phyloP scores from a whole-genome alignment of 2,113 vertebrate genomes.

The Aspiorhynchus laticeps region DNA sequence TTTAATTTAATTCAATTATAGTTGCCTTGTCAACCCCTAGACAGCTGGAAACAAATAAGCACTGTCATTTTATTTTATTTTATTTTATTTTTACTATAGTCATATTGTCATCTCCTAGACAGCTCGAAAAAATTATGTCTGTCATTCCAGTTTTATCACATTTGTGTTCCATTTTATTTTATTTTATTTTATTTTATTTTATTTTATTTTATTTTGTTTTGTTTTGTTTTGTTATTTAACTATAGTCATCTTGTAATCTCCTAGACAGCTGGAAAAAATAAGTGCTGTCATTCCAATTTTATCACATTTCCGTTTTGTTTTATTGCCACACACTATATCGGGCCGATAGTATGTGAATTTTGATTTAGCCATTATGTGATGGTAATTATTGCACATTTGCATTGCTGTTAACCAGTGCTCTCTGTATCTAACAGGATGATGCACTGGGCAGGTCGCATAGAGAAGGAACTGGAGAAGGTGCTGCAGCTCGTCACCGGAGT shows the following conservation, averaged over 20 bases:
- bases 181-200: neutral
- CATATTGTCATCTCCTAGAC: too few relatives aligned
- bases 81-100: neutral
- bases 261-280: too few relatives aligned
- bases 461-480: conserved; percentile 82
- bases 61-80: neutral
- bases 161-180: neutral
- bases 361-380: neutral
- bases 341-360: too few relatives aligned
- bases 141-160: too few relatives aligned
- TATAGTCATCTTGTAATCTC: too few relatives aligned
- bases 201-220: neutral
- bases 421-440: conserved; percentile 73
- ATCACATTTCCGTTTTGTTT: too few relatives aligned
- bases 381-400: neutral
- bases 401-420: neutral
- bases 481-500: conserved; percentile 80
- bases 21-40: too few relatives aligned
- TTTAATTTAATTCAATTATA: too few relatives aligned
- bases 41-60: too few relatives aligned
- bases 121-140: too few relatives aligned
- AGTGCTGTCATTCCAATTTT: too few relatives aligned
- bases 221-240: too few relatives aligned
- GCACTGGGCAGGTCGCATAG: conserved; percentile 83
- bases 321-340: neutral